Conservation (phyloP, 2,113 vertebrate genomes). For the Sialia sialis region DNA sequence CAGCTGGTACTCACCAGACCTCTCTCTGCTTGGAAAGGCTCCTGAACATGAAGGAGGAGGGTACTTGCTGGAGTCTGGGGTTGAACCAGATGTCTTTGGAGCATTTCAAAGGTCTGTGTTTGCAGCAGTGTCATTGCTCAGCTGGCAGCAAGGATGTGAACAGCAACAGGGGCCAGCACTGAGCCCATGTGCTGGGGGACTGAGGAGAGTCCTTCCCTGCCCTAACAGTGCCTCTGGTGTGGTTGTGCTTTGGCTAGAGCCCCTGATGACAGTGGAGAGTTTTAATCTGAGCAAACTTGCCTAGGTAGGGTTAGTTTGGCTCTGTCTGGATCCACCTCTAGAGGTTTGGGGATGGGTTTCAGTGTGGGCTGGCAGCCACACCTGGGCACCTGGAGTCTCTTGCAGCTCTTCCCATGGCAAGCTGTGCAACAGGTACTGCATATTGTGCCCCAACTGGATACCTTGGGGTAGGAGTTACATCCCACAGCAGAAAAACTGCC, state of each 20-base stretch:
- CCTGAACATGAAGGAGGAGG: not conserved
- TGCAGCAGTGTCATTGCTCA: not conserved
- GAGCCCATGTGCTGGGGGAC: not conserved
- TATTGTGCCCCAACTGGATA: not conserved
- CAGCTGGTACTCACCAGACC: not conserved
- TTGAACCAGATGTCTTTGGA: not conserved
- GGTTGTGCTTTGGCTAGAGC: not conserved
- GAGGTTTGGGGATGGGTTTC: not conserved
- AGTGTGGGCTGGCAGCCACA: not conserved
- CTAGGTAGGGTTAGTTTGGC: not conserved
- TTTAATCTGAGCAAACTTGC: not conserved
- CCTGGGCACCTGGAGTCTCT: not conserved
- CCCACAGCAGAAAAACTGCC: not conserved
- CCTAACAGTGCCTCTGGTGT: not conserved
- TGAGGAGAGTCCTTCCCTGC: not conserved
- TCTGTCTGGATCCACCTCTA: not conserved
- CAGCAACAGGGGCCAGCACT: not conserved
- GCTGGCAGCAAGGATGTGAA: not conserved
- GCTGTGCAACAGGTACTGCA: accelerated
- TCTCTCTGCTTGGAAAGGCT: not conserved
- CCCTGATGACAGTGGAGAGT: not conserved
- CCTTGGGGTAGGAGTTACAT: not conserved
- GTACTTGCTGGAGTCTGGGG: not conserved
- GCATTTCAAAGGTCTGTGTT: not conserved
- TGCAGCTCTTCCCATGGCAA: not conserved